A percentile compares a stretch with the other conserved stretches of the same genome.
Conservation (phyloP, 2,113 vertebrate species). For the Grammomys surdaster region DNA sequence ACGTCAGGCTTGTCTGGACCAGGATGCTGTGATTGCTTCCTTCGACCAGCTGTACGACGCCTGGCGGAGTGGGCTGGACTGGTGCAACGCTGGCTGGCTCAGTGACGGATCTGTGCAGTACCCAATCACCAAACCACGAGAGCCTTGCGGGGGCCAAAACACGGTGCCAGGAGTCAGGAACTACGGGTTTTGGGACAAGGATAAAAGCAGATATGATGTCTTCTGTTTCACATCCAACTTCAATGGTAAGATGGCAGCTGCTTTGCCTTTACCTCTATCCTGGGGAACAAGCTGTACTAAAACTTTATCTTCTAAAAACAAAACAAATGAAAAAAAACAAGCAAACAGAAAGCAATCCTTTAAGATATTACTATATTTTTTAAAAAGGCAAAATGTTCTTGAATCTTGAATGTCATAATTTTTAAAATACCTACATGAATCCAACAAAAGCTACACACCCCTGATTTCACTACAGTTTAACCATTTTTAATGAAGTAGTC, state of each 20-base stretch:
- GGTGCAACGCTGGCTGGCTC: constrained; percentile 99
- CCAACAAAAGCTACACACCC: background rate
- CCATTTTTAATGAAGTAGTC: background rate
- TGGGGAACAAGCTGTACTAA: background rate
- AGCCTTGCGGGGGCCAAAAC: constrained; percentile 92
- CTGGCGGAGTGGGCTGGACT: constrained; percentile 94
- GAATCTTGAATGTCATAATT: background rate
- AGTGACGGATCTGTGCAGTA: constrained; percentile 95
- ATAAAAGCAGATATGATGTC: constrained; percentile 91
- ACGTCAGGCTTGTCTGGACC: constrained; percentile 89
- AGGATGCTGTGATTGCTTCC: constrained; percentile 92
- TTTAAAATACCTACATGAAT: background rate
- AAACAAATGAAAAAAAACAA: background rate
- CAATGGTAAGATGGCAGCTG: constrained; percentile 87
- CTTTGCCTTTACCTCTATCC: background rate
- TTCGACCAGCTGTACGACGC: constrained; percentile 93
- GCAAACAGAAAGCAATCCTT: background rate
- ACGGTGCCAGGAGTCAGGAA: constrained; percentile 92
- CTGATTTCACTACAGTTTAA: background rate
- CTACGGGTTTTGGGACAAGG: constrained; percentile 93
- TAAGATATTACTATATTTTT: background rate
- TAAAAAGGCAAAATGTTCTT: background rate
- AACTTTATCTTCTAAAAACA: background rate
- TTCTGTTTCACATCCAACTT: constrained; percentile 94
- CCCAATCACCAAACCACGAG: constrained; percentile 94